Conservation (phyloP, 2,113 vertebrate genomes). For the Addax nasomaculatus region DNA sequence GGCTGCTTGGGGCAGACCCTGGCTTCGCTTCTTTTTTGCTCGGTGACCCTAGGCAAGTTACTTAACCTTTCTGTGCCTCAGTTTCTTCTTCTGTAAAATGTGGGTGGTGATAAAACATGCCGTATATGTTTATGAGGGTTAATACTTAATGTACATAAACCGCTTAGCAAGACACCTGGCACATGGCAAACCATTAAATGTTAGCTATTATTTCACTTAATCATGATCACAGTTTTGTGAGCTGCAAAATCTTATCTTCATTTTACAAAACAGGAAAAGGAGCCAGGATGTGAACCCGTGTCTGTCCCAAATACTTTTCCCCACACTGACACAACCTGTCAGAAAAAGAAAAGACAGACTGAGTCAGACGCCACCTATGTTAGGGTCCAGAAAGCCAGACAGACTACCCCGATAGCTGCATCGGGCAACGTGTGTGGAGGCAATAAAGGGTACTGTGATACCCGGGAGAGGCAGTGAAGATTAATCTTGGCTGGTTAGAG, state of each 20-base stretch:
- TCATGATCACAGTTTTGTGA: neutral
- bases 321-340: neutral
- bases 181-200: neutral
- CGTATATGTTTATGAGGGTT: neutral
- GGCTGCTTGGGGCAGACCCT: neutral
- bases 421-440: neutral
- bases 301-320: neutral
- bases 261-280: neutral
- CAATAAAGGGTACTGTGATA: neutral
- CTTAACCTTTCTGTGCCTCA: constrained; percentile 1
- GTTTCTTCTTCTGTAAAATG: constrained; percentile 33
- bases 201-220: neutral
- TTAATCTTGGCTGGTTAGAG: neutral
- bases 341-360: neutral
- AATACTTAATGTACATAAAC: neutral
- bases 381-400: neutral
- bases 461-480: neutral
- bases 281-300: neutral
- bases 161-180: neutral
- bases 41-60: constrained; percentile 24
- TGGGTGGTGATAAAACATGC: neutral
- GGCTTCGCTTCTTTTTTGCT: neutral
- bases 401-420: neutral
- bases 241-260: neutral
- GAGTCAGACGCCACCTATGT: neutral